phyloP scores from a whole-genome alignment of 2,888 invertebrate species.

The Parelbella ahira region DNA sequence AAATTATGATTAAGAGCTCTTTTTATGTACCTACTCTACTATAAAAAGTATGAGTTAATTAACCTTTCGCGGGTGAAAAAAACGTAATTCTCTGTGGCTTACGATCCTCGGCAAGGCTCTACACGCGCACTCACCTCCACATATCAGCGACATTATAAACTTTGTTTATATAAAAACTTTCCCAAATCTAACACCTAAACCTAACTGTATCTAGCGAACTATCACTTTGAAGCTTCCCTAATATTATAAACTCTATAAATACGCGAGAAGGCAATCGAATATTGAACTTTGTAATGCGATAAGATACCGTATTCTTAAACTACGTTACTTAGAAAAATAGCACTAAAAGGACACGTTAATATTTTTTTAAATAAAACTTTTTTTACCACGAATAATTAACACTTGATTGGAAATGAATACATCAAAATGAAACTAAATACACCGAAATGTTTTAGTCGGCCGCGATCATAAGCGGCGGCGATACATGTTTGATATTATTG shows the following conservation, averaged over 20 bases:
- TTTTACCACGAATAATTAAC: slow-evolving; percentile 26
- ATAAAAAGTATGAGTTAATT: slow-evolving; percentile 15
- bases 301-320: slow-evolving; percentile 58
- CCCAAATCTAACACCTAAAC: slow-evolving; percentile 35
- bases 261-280: slow-evolving; percentile 73
- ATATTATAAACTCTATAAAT: slow-evolving; percentile 44
- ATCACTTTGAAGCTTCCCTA: slow-evolving; percentile 60
- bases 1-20: slow-evolving; percentile 11
- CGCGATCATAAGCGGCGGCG: slow-evolving; percentile 55
- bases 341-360: slow-evolving; percentile 80
- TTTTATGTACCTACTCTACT: slow-evolving; percentile 9
- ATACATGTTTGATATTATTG: slow-evolving; percentile 57
- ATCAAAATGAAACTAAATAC: slow-evolving; percentile 67
- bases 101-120: slow-evolving; percentile 35
- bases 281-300: slow-evolving; percentile 75
- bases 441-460: slow-evolving; percentile 43
- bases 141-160: slow-evolving; percentile 67
- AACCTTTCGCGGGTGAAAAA: slow-evolving; percentile 19
- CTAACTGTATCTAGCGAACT: slow-evolving; percentile 70
- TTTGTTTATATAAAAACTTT: slow-evolving; percentile 35
- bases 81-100: slow-evolving; percentile 21
- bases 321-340: slow-evolving; percentile 60
- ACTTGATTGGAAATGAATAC: slow-evolving; percentile 60
- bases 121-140: slow-evolving; percentile 65
- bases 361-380: slow-evolving; percentile 36